Evolutionary conservation across 2,888 invertebrate genomes (phyloP).

Genomic region (Leptinotarsa peninsularis): DNA sequence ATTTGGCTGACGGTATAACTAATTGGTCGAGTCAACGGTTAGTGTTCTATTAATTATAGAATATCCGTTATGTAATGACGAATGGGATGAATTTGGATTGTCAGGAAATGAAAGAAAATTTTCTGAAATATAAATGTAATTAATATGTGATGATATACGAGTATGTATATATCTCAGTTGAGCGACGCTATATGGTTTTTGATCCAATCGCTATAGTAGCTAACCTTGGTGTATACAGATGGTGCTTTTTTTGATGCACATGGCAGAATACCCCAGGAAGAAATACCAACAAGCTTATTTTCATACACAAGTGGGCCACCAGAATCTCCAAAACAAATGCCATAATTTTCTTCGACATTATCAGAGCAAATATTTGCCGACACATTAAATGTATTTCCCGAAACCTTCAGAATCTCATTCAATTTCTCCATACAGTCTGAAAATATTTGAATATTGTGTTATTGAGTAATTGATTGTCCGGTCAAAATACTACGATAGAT

Average conservation of each 20-base stretch:
- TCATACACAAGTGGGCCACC: conserved; percentile 29
- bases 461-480: background rate
- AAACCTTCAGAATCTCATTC: background rate
- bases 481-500: too few relatives aligned
- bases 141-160: too few relatives aligned
- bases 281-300: conserved; percentile 16
- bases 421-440: conserved; percentile 17
- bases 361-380: conserved; percentile 24
- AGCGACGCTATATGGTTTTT: background rate
- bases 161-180: background rate
- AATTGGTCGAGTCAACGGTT: too few relatives aligned
- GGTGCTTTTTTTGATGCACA: conserved; percentile 24
- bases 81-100: too few relatives aligned
- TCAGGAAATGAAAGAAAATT: too few relatives aligned
- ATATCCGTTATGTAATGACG: too few relatives aligned
- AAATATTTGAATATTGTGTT: background rate
- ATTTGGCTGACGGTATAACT: too few relatives aligned
- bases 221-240: conserved; percentile 29
- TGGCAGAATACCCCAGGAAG: conserved; percentile 30
- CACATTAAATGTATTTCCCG: conserved; percentile 14
- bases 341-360: conserved; percentile 10
- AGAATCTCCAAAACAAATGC: conserved; percentile 32
- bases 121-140: too few relatives aligned
- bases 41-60: too few relatives aligned
- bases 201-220: conserved; percentile 30